Conservation (phyloP, 2,888 invertebrate genomes). For the Lacanobia wlatinum region DNA sequence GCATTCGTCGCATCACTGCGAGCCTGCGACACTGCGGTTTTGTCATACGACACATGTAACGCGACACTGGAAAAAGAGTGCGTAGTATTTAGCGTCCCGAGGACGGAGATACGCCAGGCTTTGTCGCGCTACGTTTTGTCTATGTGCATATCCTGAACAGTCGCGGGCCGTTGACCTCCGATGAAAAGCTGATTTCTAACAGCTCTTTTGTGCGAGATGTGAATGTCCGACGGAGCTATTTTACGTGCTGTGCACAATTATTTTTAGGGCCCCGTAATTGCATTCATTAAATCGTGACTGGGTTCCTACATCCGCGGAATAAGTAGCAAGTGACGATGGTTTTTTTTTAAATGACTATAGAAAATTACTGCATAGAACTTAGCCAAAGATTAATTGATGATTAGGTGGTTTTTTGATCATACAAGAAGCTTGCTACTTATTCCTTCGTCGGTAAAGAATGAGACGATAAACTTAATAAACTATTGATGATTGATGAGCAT, state of each 20-base stretch:
- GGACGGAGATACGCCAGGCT: slow-evolving; percentile 71
- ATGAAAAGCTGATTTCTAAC: slow-evolving; percentile 84
- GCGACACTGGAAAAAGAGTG: slow-evolving; percentile 57
- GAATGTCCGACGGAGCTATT: slow-evolving; percentile 73
- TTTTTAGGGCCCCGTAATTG: slow-evolving; percentile 63
- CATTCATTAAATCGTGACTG: slow-evolving; percentile 46
- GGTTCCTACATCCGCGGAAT: slow-evolving; percentile 29
- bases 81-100: slow-evolving; percentile 64
- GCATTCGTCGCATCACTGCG: slow-evolving; percentile 63
- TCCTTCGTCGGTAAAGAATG: slow-evolving; percentile 11
- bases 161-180: slow-evolving; percentile 79
- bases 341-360: slow-evolving; percentile 7
- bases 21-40: slow-evolving; percentile 61
- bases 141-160: slow-evolving; percentile 88
- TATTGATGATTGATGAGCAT: slow-evolving; percentile 19
- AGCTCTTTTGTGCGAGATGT: slow-evolving; percentile 77
- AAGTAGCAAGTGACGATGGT: slow-evolving; percentile 34
- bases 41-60: slow-evolving; percentile 63
- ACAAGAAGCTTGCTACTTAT: slow-evolving; percentile 14
- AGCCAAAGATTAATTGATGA: slow-evolving; percentile 20
- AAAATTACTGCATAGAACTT: slow-evolving; percentile 36
- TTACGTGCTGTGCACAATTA: slow-evolving; percentile 63
- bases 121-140: slow-evolving; percentile 84
- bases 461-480: slow-evolving; percentile 12
- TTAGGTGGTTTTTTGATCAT: slow-evolving; percentile 21